Conservation (phyloP, 2,797 vertebrate genomes). For the Balearica regulorum region DNA sequence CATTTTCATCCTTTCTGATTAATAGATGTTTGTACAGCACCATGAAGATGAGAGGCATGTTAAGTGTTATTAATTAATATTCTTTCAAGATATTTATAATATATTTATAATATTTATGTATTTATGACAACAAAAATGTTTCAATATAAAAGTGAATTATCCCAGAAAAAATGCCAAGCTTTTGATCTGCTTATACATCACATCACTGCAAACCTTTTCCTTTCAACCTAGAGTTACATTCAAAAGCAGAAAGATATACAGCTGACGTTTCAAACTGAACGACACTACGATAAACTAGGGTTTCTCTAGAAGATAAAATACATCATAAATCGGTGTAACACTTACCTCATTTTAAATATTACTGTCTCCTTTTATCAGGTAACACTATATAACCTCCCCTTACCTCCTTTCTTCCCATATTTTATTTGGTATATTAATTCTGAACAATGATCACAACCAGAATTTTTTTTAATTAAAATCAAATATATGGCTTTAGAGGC, state of each 20-base stretch:
- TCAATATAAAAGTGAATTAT: slow-evolving; percentile 68
- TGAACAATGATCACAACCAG: slow-evolving; percentile 74
- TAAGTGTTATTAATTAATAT: slow-evolving; percentile 56
- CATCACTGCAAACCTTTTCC: slow-evolving; percentile 70
- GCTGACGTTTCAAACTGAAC: slow-evolving; percentile 73
- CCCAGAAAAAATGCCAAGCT: slow-evolving; percentile 70
- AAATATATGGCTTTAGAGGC: slow-evolving; percentile 74
- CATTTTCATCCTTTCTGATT: slow-evolving; percentile 27
- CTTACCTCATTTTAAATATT: slow-evolving; percentile 86
- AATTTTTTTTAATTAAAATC: slow-evolving; percentile 77
- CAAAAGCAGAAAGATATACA: slow-evolving; percentile 78
- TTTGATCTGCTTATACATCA: slow-evolving; percentile 77
- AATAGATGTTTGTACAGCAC: slow-evolving; percentile 22
- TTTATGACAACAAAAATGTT: slow-evolving; percentile 70
- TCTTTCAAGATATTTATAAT: slow-evolving; percentile 40
- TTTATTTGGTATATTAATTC: slow-evolving; percentile 81
- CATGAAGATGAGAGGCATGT: not conserved
- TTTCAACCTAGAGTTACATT: slow-evolving; percentile 75
- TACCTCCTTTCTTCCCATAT: slow-evolving; percentile 78
- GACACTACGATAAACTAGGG: slow-evolving; percentile 77
- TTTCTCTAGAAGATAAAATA: slow-evolving; percentile 80
- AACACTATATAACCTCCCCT: slow-evolving; percentile 82
- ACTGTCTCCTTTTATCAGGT: slow-evolving; percentile 86
- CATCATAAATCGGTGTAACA: slow-evolving; percentile 82
- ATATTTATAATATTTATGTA: slow-evolving; percentile 62